phyloP scores from a whole-genome alignment of 2,797 vertebrate genomes.

The Brachymystax lenok region DNA sequence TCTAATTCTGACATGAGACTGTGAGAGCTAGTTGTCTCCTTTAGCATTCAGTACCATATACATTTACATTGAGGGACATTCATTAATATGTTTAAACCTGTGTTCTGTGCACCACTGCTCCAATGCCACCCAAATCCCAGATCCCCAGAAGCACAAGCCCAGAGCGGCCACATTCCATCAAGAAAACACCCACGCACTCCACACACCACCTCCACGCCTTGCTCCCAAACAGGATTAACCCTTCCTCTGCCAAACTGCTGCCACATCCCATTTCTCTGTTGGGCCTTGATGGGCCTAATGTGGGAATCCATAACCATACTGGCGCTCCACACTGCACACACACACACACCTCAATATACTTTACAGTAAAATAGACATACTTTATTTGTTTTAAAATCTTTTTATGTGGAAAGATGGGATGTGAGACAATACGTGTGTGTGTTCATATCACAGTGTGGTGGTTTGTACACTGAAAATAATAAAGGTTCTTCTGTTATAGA shows the following conservation, averaged over 20 bases:
- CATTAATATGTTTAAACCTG: background rate
- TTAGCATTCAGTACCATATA: background rate
- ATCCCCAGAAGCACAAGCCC: conserved; percentile 48
- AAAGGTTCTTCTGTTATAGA: too few relatives aligned
- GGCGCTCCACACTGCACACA: conserved; percentile 5
- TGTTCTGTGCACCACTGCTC: conserved; percentile 16
- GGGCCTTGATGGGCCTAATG: conserved; percentile 62
- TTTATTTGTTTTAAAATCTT: conserved; percentile 68
- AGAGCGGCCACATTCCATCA: conserved; percentile 45
- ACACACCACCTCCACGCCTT: conserved; percentile 32
- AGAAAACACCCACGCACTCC: conserved; percentile 29
- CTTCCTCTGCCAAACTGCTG: conserved; percentile 62
- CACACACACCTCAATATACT: conserved; percentile 14
- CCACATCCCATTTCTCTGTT: conserved; percentile 65
- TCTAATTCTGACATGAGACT: too few relatives aligned
- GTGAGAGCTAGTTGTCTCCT: too few relatives aligned
- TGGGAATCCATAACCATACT: conserved; percentile 69
- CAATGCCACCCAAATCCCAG: conserved; percentile 54
- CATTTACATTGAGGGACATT: background rate
- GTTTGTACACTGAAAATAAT: background rate
- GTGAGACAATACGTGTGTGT: conserved; percentile 55
- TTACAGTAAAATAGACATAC: conserved; percentile 17
- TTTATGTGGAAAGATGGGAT: conserved; percentile 43
- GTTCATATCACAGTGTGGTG: conserved; percentile 25
- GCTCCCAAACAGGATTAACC: conserved; percentile 59